These are phyloP conservation scores for Pyrgilauda ruficollis DNA, from an alignment of 2,113 vertebrate genomes.

Conservation along the genomic window DNA sequence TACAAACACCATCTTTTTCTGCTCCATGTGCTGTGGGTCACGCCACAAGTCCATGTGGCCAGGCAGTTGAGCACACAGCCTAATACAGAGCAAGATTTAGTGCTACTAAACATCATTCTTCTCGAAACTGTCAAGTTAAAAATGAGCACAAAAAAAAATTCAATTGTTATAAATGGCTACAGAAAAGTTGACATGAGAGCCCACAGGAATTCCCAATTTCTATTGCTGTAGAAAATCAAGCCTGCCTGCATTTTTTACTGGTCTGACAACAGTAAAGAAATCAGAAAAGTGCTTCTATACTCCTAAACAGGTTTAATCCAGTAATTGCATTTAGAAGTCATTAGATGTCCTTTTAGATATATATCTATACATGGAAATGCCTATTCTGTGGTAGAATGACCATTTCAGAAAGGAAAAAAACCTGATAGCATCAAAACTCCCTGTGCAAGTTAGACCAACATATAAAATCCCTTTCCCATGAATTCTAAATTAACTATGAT, in stretches of 20 bases:
- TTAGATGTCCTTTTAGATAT: neutral
- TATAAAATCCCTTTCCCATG: neutral
- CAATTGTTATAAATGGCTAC: neutral
- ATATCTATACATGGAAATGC: neutral
- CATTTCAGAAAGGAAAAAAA: neutral
- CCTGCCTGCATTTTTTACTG: neutral
- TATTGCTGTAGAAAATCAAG: neutral
- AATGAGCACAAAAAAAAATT: neutral
- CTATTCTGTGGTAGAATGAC: neutral
- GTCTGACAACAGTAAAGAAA: neutral
- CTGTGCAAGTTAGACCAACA: neutral
- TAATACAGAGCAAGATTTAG: neutral
- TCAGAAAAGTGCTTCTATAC: neutral
- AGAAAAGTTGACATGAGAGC: neutral
- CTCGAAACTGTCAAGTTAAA: neutral
- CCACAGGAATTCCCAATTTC: neutral
- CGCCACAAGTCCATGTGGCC: neutral
- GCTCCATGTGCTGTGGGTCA: fast-evolving
- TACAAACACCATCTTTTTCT: neutral
- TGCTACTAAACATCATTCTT: neutral
- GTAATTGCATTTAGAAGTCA: neutral
- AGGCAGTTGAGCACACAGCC: neutral
- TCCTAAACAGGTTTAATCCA: neutral
- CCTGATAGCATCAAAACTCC: neutral
- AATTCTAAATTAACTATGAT: neutral